Evolutionary conservation across 2,113 vertebrate species (phyloP), one percentile per base, ranked within the genome.

Genomic region (Pachyramphus minor): DNA sequence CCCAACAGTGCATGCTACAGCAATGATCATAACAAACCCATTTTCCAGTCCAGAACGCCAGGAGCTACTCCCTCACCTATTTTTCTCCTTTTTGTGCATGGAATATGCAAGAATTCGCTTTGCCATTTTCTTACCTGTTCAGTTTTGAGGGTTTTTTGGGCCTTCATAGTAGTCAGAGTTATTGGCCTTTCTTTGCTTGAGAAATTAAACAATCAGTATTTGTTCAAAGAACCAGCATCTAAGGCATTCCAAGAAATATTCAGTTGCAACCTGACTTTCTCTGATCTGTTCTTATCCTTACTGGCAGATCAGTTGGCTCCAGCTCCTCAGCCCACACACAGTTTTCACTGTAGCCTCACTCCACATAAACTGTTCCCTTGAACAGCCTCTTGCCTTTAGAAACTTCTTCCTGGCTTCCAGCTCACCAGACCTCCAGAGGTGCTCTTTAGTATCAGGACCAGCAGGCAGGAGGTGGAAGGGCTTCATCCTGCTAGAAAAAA

Each of bases 1-100:
- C 58, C 52, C 13, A 35, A 1, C 21, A 5, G 24, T 6, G 28
- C 3, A 1, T 47, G 23, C 22, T 47, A 19, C 22, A 22, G 28
- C 1, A 0, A 9, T 31, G 58, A 14, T 25, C 17, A 0, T 9
- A 59, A 71, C 27, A 59, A 6, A 31, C 14, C 3, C 0, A 0
- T 52, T 53, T 91, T 35, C 77, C 44, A 47, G 50, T 17, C 20
- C 50, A 56, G 37, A 27, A 41, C 17, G 18, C 4, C 74, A 39
- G 44, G 7, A 39, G 17, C 12, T 45, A 8, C 8, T 9, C 8
- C 8, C 45, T 77, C 59, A 28, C 7, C 10, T 20, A 27, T 69
- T 52, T 22, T 75, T 37, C 39, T n/a, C n/a, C 23, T 7, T 33
- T 80, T 74, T 44, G 53, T 22, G 1, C 20, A 20, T 8, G 19